Conservation (phyloP, 2,113 vertebrate genomes). For the Phylloscopus trochilus region DNA sequence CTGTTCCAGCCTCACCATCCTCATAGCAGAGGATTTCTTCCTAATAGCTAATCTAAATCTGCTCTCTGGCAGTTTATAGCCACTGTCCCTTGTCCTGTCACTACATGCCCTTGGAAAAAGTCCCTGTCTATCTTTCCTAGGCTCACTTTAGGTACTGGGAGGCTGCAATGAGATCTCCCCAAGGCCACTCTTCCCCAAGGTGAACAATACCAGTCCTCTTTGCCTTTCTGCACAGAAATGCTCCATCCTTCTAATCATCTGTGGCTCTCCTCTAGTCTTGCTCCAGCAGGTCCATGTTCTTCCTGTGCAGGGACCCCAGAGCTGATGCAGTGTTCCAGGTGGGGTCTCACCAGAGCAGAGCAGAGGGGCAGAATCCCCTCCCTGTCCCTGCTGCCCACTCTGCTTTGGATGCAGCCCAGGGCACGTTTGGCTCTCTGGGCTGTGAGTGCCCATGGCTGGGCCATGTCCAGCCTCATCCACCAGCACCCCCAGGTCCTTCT, state of each 20-base stretch:
- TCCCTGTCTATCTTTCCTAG: neutral
- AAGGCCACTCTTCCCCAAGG: neutral
- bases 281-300: no score
- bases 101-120: neutral
- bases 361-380: neutral
- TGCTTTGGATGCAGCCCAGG: neutral
- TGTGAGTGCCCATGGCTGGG: neutral
- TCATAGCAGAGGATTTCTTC: neutral
- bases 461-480: neutral
- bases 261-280: accelerated
- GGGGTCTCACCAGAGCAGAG: neutral
- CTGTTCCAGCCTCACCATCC: neutral
- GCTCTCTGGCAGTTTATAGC: neutral
- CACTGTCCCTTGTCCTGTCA: neutral
- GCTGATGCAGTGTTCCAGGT: neutral
- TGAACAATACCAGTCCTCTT: neutral
- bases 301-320: neutral
- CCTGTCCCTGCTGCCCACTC: accelerated
- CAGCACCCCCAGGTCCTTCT: no score
- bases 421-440: neutral
- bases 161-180: neutral
- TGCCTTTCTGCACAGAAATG: neutral
- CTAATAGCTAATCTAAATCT: neutral
- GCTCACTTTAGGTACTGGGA: neutral
- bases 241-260: neutral